Evolutionary conservation across 1,140 invertebrate species (phyloP), one percentile per base, ranked within the genome.

Genomic region (Parapsyche elsis): DNA sequence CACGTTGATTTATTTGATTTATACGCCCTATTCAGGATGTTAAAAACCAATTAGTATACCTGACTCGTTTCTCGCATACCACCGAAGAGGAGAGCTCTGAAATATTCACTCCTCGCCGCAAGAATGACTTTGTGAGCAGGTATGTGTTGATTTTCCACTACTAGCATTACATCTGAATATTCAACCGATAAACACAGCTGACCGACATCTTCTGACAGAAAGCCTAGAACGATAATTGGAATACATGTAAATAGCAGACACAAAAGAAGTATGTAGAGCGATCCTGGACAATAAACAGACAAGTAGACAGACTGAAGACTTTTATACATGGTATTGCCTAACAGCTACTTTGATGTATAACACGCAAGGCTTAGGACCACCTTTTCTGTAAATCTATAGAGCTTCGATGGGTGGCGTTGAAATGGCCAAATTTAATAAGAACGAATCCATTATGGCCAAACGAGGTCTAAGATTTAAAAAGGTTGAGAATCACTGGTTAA

Each of bases 21-120:
- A 75, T 26, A 76, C 23, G 21, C 57, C 14, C 45, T 9, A 59
- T 16, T 16, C 23, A 10, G 61, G 38, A 71, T 38, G 5, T 7
- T 45, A 5, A 14, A 67, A 67, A 46, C 21, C 26, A 67, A 64
- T 16, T 24, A 71, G 7, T 10, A 38, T 38, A 90, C 90, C 87
- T 94, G 93, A 77, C 91, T 92, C 0, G 96, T 94, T 89, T 99
- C 98, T 82, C 93, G 92, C 89, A 99, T 91, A 14, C 98, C 98
- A 59, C 97, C 97, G 90, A 93, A 97, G 19, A 98, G 91, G 23
- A 99, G 88, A 71, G 95, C 94, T 84, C 96, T 91, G 88, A 99
- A 99, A 89, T 99, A 99, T 84, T 98, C 94, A 86, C 96, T 98
- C 83, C 98, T 91, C 9, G 96, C 94, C 0, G 98, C 98, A 4